Percentiles rank a stretch among this genome's conserved stretches.
phyloP scores from a whole-genome alignment of 1,140 invertebrate species.

The Conus ventricosus region DNA sequence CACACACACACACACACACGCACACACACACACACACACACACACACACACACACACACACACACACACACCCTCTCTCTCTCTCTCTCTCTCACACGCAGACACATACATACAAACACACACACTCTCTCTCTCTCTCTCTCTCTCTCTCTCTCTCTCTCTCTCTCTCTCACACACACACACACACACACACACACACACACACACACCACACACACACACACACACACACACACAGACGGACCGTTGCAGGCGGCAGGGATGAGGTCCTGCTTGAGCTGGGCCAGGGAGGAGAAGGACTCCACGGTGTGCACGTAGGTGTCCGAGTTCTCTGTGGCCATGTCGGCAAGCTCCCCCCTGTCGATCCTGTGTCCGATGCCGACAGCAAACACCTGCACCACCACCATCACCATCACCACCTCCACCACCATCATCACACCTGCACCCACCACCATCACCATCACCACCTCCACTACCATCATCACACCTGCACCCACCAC shows the following conservation, averaged over 20 bases:
- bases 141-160: background rate
- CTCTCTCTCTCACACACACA: background rate
- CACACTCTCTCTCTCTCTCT: background rate
- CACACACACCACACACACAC: slow-evolving; percentile 8
- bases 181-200: no score
- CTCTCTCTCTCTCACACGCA: background rate
- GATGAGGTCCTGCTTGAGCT: background rate
- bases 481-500: no score
- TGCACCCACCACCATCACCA: no score
- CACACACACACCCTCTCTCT: background rate
- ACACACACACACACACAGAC: slow-evolving; percentile 11
- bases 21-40: background rate
- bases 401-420: background rate
- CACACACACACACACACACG: no score
- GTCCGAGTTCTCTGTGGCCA: slow-evolving; percentile 6
- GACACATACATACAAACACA: background rate
- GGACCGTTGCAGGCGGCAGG: background rate
- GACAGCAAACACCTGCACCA: slow-evolving; percentile 36
- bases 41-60: background rate
- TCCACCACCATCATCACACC: no score
- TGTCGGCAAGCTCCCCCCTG: slow-evolving; percentile 13
- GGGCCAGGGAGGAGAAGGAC: background rate
- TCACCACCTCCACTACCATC: no score
- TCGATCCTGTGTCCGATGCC: slow-evolving; percentile 7
- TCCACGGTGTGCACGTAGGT: slow-evolving; percentile 21